A percentile compares a stretch with the other conserved stretches of the same genome.
Evolutionary conservation across 2,797 vertebrate species (phyloP).

Genomic region (Trachurus trachurus): DNA sequence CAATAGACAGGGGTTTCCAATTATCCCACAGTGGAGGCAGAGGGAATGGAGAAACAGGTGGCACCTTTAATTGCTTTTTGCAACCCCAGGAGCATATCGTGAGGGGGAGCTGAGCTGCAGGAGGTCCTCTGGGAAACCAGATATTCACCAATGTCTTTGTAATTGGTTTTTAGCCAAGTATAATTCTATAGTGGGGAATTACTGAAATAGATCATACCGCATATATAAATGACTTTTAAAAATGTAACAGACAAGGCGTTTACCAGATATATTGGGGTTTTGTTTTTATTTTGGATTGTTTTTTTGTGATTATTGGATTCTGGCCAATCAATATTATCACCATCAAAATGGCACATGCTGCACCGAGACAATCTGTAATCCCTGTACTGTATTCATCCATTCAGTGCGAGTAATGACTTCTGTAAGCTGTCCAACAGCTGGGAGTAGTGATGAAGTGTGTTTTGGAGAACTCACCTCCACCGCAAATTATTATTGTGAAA

Average conservation of each 20-base stretch:
- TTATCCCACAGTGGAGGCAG: slow-evolving; percentile 78
- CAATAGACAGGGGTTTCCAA: slow-evolving; percentile 83
- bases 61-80: slow-evolving; percentile 86
- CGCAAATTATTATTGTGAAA: not conserved
- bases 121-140: slow-evolving; percentile 69
- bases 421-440: not conserved
- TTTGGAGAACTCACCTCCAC: not conserved
- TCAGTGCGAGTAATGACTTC: not conserved
- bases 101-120: slow-evolving; percentile 66
- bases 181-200: slow-evolving; percentile 47
- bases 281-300: no score
- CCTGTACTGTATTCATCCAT: not conserved
- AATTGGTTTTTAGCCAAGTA: slow-evolving; percentile 70
- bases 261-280: not conserved
- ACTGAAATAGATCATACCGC: slow-evolving; percentile 30
- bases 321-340: slow-evolving; percentile 22
- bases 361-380: not conserved
- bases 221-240: not conserved
- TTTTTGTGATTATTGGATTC: not conserved
- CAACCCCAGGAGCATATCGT: slow-evolving; percentile 75
- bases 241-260: slow-evolving; percentile 14
- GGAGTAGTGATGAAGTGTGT: not conserved
- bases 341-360: slow-evolving; percentile 3
- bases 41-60: slow-evolving; percentile 82
- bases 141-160: slow-evolving; percentile 64